Base-by-base conservation (phyloP, 2,113 vertebrate species). In the Cranoglanis bouderius region DNA sequence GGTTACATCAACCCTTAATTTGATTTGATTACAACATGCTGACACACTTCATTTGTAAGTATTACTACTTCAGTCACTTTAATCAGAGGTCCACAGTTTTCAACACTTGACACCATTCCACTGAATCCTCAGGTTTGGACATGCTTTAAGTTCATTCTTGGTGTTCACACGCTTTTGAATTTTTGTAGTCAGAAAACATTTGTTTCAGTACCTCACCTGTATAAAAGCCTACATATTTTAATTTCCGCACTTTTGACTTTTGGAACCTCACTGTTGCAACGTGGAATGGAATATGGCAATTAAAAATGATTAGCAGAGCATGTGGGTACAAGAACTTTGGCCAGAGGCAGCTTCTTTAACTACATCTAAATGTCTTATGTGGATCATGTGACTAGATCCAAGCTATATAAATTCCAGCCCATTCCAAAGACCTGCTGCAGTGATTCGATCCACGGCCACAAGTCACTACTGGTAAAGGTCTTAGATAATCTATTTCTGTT, bases 261-360 rank as follows among this genome's bases (percentile, higher is more conserved):
- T 87, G 91, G 89, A 91, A 74, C 9, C 72, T 87, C 88, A 38
- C 26, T 91, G 38, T 61, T 90, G 77, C 53, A 63, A 95, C 94
- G 94, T 95, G 94, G 94, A 94, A 92, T 88, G 83, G 49, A 75
- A 55, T 86, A 90, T 84, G 35, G 93, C 91, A 93, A 93, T 95
- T 95, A 95, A 95, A 93, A 82, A 43, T 93, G 92, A 95, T 92
- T 93, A 88, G 51, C 88, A 18, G 93, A 91, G 89, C 46, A 81
- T 38, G 46, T 2, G 6, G 16, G 55, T 43, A 72, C 24, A 82
- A 89, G 94, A 93, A 92, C 94, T 95, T 95, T 91, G 94, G 91
- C 93, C 95, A 14, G 86, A 43, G 80, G 90, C 46, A 70, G 46
- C 84, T 75, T 90, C 43, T 90, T 92, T 91, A 93, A 63, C 24